phyloP scores from a whole-genome alignment of 2,113 vertebrate genomes.

The Cottus gobio region DNA sequence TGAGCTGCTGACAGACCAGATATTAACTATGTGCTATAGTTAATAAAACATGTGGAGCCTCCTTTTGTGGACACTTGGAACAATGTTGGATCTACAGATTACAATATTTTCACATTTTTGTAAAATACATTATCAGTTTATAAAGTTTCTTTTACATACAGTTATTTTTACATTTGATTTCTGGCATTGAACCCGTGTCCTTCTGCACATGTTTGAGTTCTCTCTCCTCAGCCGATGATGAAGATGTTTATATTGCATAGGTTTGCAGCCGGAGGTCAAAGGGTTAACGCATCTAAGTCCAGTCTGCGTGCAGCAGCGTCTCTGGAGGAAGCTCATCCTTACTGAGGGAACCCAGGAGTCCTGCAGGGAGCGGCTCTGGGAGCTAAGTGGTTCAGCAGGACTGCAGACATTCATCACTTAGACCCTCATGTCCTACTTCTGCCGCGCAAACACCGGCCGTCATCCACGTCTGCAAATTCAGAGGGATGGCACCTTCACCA shows the following conservation, averaged over 20 bases:
- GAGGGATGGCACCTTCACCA: conserved; percentile 52
- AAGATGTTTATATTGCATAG: too few relatives aligned
- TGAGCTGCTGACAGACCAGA: too few relatives aligned
- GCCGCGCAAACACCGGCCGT: conserved; percentile 37
- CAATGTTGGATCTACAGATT: not conserved
- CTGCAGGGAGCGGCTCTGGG: conserved; percentile 24
- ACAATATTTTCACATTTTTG: too few relatives aligned
- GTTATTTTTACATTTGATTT: too few relatives aligned
- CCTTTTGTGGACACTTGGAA: not conserved
- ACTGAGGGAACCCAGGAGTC: not conserved
- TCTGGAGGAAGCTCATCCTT: not conserved
- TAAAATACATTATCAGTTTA: too few relatives aligned
- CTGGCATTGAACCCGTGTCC: not conserved
- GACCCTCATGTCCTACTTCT: conserved; percentile 53
- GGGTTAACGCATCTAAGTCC: conserved; percentile 1
- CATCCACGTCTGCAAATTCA: conserved; percentile 58
- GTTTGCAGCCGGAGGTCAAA: not conserved
- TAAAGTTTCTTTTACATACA: too few relatives aligned
- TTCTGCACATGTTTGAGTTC: not conserved
- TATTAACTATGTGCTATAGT: too few relatives aligned
- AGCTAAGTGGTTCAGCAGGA: conserved; percentile 52
- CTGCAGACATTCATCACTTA: conserved; percentile 69
- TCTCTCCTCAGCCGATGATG: too few relatives aligned
- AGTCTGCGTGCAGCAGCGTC: not conserved
- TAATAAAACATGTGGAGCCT: too few relatives aligned